Conservation (phyloP, 2,113 vertebrate genomes). For the Hyperopisus bebe region DNA sequence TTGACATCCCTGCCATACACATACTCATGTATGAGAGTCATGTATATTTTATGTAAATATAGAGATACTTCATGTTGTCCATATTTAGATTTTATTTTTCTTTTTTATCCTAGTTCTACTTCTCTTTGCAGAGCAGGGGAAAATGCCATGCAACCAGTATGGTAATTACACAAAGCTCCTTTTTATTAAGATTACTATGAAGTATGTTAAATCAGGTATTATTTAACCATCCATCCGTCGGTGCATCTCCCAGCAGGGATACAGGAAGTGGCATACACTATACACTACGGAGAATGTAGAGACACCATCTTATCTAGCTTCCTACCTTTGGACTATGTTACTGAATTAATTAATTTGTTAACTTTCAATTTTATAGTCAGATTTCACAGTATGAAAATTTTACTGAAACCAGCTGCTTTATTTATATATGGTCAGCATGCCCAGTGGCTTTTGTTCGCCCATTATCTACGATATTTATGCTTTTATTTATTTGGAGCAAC, state of each 20-base stretch:
- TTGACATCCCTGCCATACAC: background rate
- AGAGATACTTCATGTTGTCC: background rate
- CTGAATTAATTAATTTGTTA: background rate
- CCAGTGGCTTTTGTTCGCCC: background rate
- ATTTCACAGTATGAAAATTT: background rate
- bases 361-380: background rate
- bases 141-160: background rate
- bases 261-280: background rate
- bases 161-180: background rate
- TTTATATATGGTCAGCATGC: background rate
- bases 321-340: background rate
- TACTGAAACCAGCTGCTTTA: background rate
- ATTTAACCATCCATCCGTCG: background rate
- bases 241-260: background rate
- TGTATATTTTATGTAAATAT: background rate
- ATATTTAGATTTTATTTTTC: background rate
- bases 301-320: background rate
- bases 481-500: background rate
- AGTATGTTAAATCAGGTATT: background rate
- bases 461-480: background rate
- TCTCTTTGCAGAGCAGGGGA: background rate
- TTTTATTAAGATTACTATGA: background rate
- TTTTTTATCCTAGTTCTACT: background rate
- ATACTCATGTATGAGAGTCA: background rate
- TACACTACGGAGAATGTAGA: background rate